Conservation (phyloP, 2,113 vertebrate genomes). For the Acrocephalus kingi region DNA sequence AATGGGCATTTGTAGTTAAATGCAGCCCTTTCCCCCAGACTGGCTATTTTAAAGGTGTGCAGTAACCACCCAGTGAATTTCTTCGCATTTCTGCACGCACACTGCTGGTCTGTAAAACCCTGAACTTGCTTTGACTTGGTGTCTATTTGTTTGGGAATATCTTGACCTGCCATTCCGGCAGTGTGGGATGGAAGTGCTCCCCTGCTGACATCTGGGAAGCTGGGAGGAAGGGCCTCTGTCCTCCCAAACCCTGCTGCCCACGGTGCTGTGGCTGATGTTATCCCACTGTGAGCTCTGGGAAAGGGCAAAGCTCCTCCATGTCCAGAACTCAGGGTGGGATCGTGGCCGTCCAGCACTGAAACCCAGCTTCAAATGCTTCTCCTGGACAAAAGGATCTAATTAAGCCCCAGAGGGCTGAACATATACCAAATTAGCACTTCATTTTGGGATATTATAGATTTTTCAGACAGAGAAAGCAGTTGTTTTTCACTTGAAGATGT, state of each 20-base stretch:
- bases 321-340: background rate
- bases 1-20: background rate
- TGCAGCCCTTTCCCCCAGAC: background rate
- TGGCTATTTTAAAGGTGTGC: background rate
- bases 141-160: background rate
- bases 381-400: background rate
- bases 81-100: background rate
- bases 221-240: background rate
- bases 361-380: background rate
- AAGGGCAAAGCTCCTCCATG: background rate
- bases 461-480: background rate
- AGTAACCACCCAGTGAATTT: background rate
- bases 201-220: background rate
- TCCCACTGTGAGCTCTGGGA: background rate
- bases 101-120: background rate
- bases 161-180: background rate
- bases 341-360: background rate
- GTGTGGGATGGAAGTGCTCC: background rate
- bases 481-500: background rate
- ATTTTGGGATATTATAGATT: background rate
- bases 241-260: background rate
- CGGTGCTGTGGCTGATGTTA: background rate
- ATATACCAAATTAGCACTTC: background rate
- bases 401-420: background rate
- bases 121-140: constrained; percentile 31